Evolutionary conservation across 2,113 vertebrate genomes (phyloP).

Genomic region (Corvus hawaiiensis): DNA sequence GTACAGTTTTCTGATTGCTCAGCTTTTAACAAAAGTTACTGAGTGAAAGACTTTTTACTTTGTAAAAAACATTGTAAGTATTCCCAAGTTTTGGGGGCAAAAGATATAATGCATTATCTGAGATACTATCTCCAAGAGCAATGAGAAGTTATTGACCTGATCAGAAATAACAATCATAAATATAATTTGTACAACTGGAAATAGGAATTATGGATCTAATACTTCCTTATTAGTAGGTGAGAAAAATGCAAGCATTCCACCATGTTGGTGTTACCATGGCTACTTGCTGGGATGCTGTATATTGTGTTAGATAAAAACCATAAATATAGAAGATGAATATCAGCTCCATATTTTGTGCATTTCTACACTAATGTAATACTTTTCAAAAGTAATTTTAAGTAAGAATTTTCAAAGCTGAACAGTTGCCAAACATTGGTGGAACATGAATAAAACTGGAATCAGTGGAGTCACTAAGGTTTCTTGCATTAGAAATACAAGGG

Average conservation of each 20-base stretch:
- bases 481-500: neutral
- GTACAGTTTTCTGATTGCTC: neutral
- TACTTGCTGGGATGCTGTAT: neutral
- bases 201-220: neutral
- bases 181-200: neutral
- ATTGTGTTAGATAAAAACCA: neutral
- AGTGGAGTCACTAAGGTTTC: neutral
- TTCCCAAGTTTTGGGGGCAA: neutral
- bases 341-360: accelerated
- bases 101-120: neutral
- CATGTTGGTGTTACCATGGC: neutral
- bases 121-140: neutral
- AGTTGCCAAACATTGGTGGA: neutral
- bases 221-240: neutral
- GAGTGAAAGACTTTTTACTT: neutral
- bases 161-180: neutral
- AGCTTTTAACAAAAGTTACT: neutral
- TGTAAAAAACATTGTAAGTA: neutral
- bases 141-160: neutral
- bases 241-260: neutral
- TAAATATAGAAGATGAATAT: neutral
- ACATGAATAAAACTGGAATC: neutral
- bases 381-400: neutral
- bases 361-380: neutral
- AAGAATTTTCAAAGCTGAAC: neutral